Evolutionary conservation across 2,888 invertebrate species (phyloP), one percentile per base, ranked within the genome.

Genomic region (Stratiomys singularior): DNA sequence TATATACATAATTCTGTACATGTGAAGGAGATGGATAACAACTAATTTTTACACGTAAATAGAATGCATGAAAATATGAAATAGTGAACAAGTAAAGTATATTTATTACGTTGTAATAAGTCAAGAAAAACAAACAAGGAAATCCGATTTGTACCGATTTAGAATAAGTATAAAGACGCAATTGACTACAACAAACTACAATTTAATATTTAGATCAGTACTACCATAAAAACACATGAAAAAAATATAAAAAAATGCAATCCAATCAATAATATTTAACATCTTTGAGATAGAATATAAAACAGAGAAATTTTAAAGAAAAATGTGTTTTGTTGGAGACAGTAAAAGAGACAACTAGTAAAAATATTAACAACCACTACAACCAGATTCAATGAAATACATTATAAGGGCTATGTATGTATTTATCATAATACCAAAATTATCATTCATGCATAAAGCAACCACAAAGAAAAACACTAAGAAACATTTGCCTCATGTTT

Each of bases 71-170:
- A 72, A 72, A n/a, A 56, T 72, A 72, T 56, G 28, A 71, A 71
- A 69, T 69, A 69, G 69, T 56, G 46, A 56, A 67, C 52, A 72
- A 44, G n/a, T 56, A 77, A 77, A 79, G 72, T 77, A 79, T 77
- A 79, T 79, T 77, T 77, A 76, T 77, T 77, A 77, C 37, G 60
- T 74, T 60, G 67, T 66, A 76, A 79, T 52, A 79, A 60, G 69
- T 37, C 60, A 74, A 58, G 28, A 74, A 60, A 58, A 21, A 58
- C 21, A 74, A 58, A 58, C 23, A 74, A 74, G 28, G 30, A 46
- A 46, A 67, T 67, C 23, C 52, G 52, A 79, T 79, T 79, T 79
- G 79, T 79, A 79, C 78, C 77, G 77, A 69, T 76, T 76, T 79
- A 79, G 77, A 30, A 69, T 77, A 79, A 77, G 79, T 74, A 69